Conservation (phyloP, 1,140 invertebrate species). For the Microplitis demolitor region DNA sequence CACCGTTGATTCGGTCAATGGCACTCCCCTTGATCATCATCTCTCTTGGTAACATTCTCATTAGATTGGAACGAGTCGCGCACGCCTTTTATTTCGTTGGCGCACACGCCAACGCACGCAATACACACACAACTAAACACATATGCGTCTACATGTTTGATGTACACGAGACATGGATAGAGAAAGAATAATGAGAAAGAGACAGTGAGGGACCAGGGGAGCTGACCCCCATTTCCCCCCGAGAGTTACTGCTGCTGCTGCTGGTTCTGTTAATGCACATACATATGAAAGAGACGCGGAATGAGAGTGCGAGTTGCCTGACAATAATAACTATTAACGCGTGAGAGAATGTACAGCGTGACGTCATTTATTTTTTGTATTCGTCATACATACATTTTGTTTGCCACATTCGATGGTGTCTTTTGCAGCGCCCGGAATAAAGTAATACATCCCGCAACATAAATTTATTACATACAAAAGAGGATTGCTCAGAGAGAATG, state of each 20-base stretch:
- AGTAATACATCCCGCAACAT: too few species aligned
- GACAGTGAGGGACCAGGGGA: not conserved
- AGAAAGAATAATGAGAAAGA: slow-evolving; percentile 2
- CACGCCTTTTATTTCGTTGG: slow-evolving; percentile 1
- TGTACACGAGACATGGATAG: not conserved
- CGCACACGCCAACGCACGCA: slow-evolving; percentile 19
- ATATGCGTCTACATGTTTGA: not conserved
- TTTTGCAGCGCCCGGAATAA: too few species aligned
- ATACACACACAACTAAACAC: slow-evolving; percentile 2
- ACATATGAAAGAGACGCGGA: not conserved
- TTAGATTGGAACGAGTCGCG: slow-evolving; percentile 9
- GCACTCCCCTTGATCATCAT: not conserved
- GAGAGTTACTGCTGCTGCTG: not conserved
- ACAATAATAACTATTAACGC: slow-evolving; percentile 25
- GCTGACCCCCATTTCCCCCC: not conserved
- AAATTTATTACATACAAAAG: too few species aligned
- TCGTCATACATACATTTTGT: slow-evolving; percentile 1
- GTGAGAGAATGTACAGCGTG: slow-evolving; percentile 21
- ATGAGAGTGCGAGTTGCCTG: not conserved
- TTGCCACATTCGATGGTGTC: too few species aligned
- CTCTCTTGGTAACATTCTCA: slow-evolving; percentile 10
- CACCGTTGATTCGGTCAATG: not conserved
- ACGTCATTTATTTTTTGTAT: slow-evolving; percentile 21
- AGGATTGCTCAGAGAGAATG: too few species aligned
- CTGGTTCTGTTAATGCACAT: slow-evolving; percentile 8